Evolutionary conservation across 2,113 vertebrate species (phyloP).

Genomic region (Scomber japonicus): DNA sequence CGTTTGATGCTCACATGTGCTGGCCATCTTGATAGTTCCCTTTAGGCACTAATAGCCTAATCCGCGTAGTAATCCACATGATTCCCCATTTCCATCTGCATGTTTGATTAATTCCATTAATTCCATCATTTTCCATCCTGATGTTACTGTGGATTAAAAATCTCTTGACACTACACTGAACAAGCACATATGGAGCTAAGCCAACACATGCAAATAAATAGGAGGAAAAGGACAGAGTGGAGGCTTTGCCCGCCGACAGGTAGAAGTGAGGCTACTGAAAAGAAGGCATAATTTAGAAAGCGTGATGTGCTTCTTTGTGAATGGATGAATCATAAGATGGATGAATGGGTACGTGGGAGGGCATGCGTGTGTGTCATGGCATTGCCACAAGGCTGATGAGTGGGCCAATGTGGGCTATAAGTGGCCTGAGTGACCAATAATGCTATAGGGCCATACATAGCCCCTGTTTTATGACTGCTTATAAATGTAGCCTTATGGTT

Average conservation of each 20-base stretch:
- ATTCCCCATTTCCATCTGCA: slow-evolving; percentile 51
- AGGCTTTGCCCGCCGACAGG: slow-evolving; percentile 8
- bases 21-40: slow-evolving; percentile 10
- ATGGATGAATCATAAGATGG: background rate
- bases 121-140: slow-evolving; percentile 32
- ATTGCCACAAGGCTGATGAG: slow-evolving; percentile 17
- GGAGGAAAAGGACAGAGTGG: slow-evolving; percentile 6
- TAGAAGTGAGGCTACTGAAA: background rate
- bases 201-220: slow-evolving; percentile 27
- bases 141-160: slow-evolving; percentile 50
- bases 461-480: too few relatives aligned
- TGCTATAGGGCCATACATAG: too few relatives aligned
- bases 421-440: background rate
- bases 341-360: background rate
- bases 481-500: too few relatives aligned
- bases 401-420: background rate
- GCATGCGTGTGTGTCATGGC: background rate
- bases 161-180: slow-evolving; percentile 43
- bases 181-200: slow-evolving; percentile 36
- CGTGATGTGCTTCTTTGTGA: background rate
- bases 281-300: background rate
- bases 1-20: background rate
- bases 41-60: slow-evolving; percentile 12
- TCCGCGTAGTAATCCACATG: slow-evolving; percentile 53
- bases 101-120: slow-evolving; percentile 53